A percentile compares a stretch with the other conserved stretches of the same genome.
phyloP scores from a whole-genome alignment of 2,113 vertebrate species.

The Laticauda colubrina region DNA sequence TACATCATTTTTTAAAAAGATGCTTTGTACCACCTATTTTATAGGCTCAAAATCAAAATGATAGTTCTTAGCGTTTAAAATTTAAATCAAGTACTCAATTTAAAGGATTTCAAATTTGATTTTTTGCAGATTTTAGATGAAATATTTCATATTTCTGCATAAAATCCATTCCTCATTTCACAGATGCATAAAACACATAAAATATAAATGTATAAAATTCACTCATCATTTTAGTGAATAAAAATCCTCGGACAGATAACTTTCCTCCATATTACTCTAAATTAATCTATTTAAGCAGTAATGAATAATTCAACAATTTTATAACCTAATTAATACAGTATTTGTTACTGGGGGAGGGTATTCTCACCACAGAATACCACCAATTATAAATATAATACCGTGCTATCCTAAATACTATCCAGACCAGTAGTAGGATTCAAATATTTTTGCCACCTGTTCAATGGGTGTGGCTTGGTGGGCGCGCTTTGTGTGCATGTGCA shows the following conservation, averaged over 20 bases:
- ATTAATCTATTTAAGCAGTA: neutral
- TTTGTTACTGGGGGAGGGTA: neutral
- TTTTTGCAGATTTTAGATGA: neutral
- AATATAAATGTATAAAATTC: neutral
- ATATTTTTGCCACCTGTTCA: too few species aligned
- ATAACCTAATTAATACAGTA: neutral
- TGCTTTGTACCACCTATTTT: neutral
- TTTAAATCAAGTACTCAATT: neutral
- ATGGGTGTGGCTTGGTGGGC: too few species aligned
- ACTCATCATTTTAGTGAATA: neutral
- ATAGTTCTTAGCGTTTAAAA: neutral
- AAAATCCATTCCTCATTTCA: neutral
- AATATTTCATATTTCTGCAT: neutral
- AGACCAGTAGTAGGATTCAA: neutral
- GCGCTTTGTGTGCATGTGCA: too few species aligned
- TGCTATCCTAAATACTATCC: neutral
- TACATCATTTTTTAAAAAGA: neutral
- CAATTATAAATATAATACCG: neutral
- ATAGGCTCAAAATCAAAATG: neutral
- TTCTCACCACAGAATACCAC: neutral
- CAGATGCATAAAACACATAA: neutral
- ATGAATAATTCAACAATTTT: neutral
- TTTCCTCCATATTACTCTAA: neutral
- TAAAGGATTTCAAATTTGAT: neutral
- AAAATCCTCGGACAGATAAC: neutral